These are phyloP conservation scores for Tyria jacobaeae DNA, from an alignment of 2,888 invertebrate species.

Conservation along the genomic window DNA sequence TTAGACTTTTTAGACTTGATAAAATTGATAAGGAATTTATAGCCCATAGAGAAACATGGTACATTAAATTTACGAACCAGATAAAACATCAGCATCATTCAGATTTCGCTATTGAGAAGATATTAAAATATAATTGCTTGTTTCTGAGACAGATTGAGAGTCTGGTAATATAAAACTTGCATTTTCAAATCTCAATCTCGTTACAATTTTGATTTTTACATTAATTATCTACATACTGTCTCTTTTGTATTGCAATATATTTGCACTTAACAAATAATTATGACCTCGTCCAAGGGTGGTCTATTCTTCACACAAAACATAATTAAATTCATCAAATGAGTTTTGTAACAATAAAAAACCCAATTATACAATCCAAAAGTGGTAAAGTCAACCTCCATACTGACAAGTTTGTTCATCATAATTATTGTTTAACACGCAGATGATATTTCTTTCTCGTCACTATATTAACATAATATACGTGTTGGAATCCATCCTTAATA, in stretches of 20 bases:
- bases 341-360: conserved; percentile 9
- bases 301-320: conserved; percentile 12
- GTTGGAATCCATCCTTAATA: conserved; percentile 44
- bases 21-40: no score
- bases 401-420: conserved; percentile 13
- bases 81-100: no score
- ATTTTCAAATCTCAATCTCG: no score
- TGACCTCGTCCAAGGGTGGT: conserved; percentile 2
- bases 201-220: no score
- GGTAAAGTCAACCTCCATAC: not conserved
- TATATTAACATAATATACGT: conserved; percentile 39
- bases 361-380: conserved; percentile 7
- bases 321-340: conserved; percentile 3
- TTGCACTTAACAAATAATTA: not conserved
- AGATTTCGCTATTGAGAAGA: no score
- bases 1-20: no score
- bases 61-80: no score
- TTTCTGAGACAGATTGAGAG: no score
- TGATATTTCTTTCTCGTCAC: conserved; percentile 17
- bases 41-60: no score
- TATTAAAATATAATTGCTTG: no score
- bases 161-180: no score
- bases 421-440: conserved; percentile 15
- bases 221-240: not conserved
- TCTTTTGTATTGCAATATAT: not conserved